Conservation (phyloP, 92 coral and sea anemone genomes). For the Epizoanthus illoricatus region DNA sequence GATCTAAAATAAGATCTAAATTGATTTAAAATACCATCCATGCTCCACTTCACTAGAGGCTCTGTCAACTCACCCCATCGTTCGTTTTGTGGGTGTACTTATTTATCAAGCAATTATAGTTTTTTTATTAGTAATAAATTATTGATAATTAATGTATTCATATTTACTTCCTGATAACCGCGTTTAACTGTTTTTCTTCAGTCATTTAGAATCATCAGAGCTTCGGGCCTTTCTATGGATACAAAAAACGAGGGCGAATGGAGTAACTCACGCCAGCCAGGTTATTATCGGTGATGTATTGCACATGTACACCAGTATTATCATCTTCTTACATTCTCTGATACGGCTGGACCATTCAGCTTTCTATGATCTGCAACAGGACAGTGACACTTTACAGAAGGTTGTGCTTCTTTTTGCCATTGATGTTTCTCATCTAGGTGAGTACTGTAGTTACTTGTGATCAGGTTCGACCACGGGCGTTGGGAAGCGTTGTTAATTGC, state of each 20-base stretch:
- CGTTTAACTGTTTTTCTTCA: conserved; percentile 14
- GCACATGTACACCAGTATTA: conserved; percentile 72
- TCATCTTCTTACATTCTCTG: conserved; percentile 46
- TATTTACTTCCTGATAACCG: neutral
- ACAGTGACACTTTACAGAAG: conserved; percentile 57
- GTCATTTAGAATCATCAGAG: conserved; percentile 76
- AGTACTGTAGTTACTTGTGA: neutral
- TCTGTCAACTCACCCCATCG: too few relatives aligned
- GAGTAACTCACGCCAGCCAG: conserved; percentile 46
- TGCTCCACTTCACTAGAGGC: too few relatives aligned
- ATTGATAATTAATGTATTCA: neutral
- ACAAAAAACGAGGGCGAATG: conserved; percentile 18
- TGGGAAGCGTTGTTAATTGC: too few relatives aligned
- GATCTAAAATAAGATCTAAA: too few relatives aligned
- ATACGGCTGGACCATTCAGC: conserved; percentile 67
- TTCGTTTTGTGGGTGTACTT: too few relatives aligned
- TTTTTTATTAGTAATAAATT: too few relatives aligned
- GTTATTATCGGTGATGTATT: conserved; percentile 71
- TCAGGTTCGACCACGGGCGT: too few relatives aligned
- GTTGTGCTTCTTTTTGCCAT: conserved; percentile 58
- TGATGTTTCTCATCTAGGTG: conserved; percentile 49
- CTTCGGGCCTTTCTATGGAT: conserved; percentile 53
- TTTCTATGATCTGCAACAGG: conserved; percentile 72
- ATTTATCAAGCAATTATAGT: too few relatives aligned
- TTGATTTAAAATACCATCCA: too few relatives aligned